Percentiles rank a stretch among this genome's conserved stretches.
phyloP scores from a whole-genome alignment of 2,888 invertebrate species.

The Pterobdella sp. region DNA sequence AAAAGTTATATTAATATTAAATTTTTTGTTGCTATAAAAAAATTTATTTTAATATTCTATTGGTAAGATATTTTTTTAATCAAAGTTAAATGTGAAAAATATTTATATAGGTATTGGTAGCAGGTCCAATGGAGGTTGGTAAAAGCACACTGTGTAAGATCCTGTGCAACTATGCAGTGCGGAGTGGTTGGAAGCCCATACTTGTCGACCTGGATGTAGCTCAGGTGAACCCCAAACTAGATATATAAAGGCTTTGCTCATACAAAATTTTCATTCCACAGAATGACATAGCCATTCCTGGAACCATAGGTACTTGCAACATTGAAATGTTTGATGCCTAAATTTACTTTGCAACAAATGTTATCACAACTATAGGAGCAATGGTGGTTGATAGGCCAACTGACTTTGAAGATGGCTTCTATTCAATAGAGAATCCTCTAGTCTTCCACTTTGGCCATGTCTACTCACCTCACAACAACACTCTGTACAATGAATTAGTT shows the following conservation, averaged over 20 bases:
- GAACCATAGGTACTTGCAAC: slow-evolving; percentile 14
- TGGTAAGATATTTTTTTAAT: no score
- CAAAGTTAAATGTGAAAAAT: no score
- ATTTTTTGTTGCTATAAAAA: no score
- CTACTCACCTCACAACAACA: slow-evolving; percentile 65
- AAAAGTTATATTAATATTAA: no score
- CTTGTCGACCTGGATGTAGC: slow-evolving; percentile 92
- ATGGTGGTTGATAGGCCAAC: slow-evolving; percentile 62
- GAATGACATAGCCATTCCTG: slow-evolving; percentile 27
- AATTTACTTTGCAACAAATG: neutral
- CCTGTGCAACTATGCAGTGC: slow-evolving; percentile 85
- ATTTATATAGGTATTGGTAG: slow-evolving; percentile 65
- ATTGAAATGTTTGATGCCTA: neutral
- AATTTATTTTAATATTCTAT: no score
- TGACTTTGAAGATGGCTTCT: slow-evolving; percentile 84
- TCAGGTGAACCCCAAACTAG: slow-evolving; percentile 54
- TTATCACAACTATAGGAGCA: neutral
- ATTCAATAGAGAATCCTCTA: slow-evolving; percentile 77
- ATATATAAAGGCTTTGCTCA: no score
- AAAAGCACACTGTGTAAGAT: slow-evolving; percentile 83
- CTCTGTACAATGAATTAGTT: slow-evolving; percentile 74
- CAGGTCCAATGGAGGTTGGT: slow-evolving; percentile 90
- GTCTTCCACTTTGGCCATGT: slow-evolving; percentile 89
- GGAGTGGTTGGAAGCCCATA: slow-evolving; percentile 72
- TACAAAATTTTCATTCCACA: neutral